Conservation (phyloP, 2,888 invertebrate genomes). For the Reticulitermes lucifugus region DNA sequence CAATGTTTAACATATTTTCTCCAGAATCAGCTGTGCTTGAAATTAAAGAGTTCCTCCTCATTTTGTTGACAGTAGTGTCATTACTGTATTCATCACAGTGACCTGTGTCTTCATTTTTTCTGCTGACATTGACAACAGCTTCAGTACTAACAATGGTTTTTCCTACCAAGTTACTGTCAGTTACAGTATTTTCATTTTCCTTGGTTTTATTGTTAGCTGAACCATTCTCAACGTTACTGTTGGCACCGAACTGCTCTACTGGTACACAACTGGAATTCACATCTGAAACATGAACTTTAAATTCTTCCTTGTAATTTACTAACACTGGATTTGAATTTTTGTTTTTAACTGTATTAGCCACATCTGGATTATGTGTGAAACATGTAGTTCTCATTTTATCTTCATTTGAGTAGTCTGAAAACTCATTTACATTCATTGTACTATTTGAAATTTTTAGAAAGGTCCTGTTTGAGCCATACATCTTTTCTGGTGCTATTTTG, state of each 20-base stretch:
- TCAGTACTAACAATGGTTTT: no score
- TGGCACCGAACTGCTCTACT: no score
- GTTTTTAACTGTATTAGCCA: neutral
- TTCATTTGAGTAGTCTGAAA: neutral
- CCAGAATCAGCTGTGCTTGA: neutral
- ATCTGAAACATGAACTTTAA: neutral
- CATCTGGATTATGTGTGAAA: neutral
- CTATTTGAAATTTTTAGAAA: neutral
- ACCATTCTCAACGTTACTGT: no score
- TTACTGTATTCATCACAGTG: neutral
- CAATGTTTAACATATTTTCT: neutral
- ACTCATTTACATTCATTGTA: neutral
- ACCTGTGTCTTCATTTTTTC: no score
- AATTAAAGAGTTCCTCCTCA: neutral
- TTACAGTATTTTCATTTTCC: neutral
- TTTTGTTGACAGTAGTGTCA: neutral
- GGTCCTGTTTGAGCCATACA: neutral
- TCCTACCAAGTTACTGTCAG: neutral
- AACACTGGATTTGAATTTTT: constrained; percentile 5
- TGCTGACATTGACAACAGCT: no score
- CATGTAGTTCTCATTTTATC: neutral
- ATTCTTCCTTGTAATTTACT: neutral
- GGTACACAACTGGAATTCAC: neutral
- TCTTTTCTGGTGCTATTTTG: neutral
- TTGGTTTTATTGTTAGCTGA: no score